Conservation (phyloP, 2,797 vertebrate genomes). For the Phalloptychus januarius region DNA sequence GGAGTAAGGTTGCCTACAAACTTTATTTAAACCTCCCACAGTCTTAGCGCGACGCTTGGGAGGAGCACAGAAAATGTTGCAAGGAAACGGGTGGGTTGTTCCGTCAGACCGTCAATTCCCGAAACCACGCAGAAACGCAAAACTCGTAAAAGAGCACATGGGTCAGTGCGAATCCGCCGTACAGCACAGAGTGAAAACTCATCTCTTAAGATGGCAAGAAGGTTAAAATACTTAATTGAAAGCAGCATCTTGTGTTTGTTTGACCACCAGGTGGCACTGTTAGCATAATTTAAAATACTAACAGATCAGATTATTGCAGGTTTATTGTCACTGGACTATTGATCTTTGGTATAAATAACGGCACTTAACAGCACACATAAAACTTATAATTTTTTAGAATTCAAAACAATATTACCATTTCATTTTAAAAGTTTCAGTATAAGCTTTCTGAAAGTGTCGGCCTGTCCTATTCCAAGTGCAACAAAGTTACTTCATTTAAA, state of each 20-base stretch:
- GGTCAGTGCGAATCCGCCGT: too few relatives aligned
- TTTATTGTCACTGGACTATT: not conserved
- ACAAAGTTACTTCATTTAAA: not conserved
- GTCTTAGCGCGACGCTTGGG: too few relatives aligned
- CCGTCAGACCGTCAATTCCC: too few relatives aligned
- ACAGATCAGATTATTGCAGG: not conserved
- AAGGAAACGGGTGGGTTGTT: too few relatives aligned
- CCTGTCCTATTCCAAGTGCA: not conserved
- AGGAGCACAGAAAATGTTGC: too few relatives aligned
- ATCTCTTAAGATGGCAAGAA: too few relatives aligned
- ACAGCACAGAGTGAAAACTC: too few relatives aligned
- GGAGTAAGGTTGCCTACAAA: not conserved
- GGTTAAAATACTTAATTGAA: not conserved
- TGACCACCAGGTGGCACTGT: not conserved
- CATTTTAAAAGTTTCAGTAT: not conserved
- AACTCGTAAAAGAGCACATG: too few relatives aligned
- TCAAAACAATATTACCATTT: not conserved
- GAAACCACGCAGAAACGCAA: too few relatives aligned
- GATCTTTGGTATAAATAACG: not conserved
- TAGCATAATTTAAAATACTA: not conserved
- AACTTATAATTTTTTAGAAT: not conserved
- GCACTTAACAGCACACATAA: not conserved
- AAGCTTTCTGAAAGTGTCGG: not conserved
- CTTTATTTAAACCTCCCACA: too few relatives aligned
- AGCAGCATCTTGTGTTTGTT: not conserved